Evolutionary conservation across 2,888 invertebrate genomes (phyloP), one percentile per base, ranked within the genome.

Genomic region (Euproctis similis): DNA sequence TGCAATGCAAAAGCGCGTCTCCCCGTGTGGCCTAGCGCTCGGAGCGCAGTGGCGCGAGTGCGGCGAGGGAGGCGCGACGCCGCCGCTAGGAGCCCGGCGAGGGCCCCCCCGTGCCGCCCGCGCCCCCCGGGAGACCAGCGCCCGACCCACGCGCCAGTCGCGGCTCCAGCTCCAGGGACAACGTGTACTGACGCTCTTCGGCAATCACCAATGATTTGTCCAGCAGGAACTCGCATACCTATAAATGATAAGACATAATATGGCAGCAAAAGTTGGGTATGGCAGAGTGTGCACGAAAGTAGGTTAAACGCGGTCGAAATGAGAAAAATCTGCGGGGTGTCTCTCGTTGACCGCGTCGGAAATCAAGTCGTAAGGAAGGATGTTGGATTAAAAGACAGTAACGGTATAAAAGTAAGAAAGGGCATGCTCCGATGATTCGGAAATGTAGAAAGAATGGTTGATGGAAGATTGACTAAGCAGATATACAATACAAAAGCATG

Each of bases 151-250:
- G 74, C 2, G 77, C 50, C 17, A 88, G 87, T 30, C 95, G 88
- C 1, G 96, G 96, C 76, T 96, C 96, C 43, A 96, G 89, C 62
- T 91, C 90, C 52, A 96, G 77, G 0, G 95, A 95, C 46, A 91
- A 86, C 31, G 88, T 88, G 77, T 95, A 96, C 33, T 95, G 88
- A 16, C 94, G 92, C 69, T 95, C 95, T 59, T 95, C 95, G 22
- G 91, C 89, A 46, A 94, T 86, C 28, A 94, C 85, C 27, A 95
- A 80, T 9, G 90, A 89, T 1, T 90, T 87, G 67, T 96, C 95
- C 54, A 96, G 76, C 5, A 96, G 81, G 66, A 95, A 96, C 46
- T 89, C 88, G 48, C 82, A 82, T 1, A 85, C 85, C 84, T 85
- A 12, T 8, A 21, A 14, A 16, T 14, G 14, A 14, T 14, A 4